Evolutionary conservation across 2,113 vertebrate genomes (phyloP), one percentile per base, ranked within the genome.

Genomic region (Pipa parva): DNA sequence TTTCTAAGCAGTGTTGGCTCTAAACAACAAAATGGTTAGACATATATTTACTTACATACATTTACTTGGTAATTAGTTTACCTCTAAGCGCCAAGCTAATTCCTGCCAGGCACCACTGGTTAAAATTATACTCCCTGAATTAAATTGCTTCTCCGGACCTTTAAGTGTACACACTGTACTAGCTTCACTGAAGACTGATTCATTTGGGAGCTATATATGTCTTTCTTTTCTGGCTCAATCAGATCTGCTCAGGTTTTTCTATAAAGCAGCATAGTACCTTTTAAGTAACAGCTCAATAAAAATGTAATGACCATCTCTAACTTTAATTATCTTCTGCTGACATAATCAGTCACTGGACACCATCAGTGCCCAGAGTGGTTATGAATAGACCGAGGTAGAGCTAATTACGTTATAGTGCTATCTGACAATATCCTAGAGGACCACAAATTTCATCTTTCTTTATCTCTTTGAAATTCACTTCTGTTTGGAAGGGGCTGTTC

Each of bases 291-390:
- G 39, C 37, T 37, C 33, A 22, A 31, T 50, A 28, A 48, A 58
- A 59, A 67, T 39, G 17, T 59, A 50, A 21, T 33, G n/a, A 20
- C 20, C 22, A 39, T 50, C 45, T 59, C 56, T 68, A 54, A 46
- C 37, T 59, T 59, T 49, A 59, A 68, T 59, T 59, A 68, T 68
- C 46, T 50, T 59, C 18, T 37, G 37, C 42, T 59, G 56, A 68
- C 56, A 59, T 68, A 59, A 68, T 51, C 65, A 51, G 56, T 51
- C 56, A 37, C 65, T 68, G 65, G 65, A 68, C 56, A 68, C 46
- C 55, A 50, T 68, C 65, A 68, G 26, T 51, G 55, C 37, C 56
- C 56, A 59, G 9, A 9, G 1, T 22, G 6, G 42, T 51, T 59
- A 68, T 31, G 33, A 59, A 49, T 26, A 68, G 63, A 58, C 54